Evolutionary conservation across 2,888 invertebrate species (phyloP).

Genomic region (Alviniconcha strummeri): DNA sequence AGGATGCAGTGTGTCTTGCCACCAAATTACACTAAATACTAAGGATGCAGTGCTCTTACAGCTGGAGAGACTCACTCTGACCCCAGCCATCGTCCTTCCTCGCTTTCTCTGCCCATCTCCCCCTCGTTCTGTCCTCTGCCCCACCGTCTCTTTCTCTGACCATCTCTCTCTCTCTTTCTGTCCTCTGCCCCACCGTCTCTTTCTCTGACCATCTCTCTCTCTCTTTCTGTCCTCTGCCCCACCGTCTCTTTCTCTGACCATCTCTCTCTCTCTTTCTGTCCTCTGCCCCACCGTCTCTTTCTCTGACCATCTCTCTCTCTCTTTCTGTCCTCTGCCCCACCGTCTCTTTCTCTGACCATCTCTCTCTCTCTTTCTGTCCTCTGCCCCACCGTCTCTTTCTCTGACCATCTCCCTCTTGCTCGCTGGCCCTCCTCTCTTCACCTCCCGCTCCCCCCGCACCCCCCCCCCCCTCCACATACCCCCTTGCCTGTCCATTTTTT

Average conservation of each 20-base stretch:
- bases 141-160: background rate
- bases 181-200: background rate
- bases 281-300: background rate
- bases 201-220: background rate
- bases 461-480: background rate
- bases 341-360: background rate
- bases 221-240: background rate
- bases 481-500: background rate
- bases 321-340: background rate
- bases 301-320: background rate
- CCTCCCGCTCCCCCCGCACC: background rate
- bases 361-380: background rate
- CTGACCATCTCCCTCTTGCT: background rate
- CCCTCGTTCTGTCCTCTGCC: background rate
- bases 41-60: no score
- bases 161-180: background rate
- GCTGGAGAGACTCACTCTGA: no score
- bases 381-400: background rate
- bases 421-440: background rate
- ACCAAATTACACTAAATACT: no score
- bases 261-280: background rate
- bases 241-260: background rate
- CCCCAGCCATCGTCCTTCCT: background rate
- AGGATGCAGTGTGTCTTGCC: no score
- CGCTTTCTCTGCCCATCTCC: background rate